Conservation (phyloP, 2,113 vertebrate genomes). For the Xiphias gladius region DNA sequence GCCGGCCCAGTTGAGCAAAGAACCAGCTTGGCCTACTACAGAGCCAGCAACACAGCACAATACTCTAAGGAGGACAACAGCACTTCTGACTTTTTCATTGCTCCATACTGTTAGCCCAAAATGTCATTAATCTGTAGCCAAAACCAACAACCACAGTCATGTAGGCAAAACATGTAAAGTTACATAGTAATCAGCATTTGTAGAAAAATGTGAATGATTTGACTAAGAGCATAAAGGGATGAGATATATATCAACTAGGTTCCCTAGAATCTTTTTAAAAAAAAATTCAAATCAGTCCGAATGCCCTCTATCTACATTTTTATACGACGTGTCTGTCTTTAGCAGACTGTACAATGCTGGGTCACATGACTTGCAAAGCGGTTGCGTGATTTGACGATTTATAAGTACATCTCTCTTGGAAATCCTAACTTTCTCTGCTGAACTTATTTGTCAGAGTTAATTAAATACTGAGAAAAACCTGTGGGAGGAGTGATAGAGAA, state of each 20-base stretch:
- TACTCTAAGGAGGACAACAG: neutral
- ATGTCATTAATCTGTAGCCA: neutral
- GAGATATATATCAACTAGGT: neutral
- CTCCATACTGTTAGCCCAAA: neutral
- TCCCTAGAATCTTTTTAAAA: neutral
- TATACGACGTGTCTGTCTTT: neutral
- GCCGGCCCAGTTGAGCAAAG: conserved; percentile 21
- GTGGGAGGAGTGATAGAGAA: conserved; percentile 30
- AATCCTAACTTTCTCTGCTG: conserved; percentile 24
- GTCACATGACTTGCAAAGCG: conserved; percentile 8
- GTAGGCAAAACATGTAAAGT: neutral
- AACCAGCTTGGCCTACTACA: conserved; percentile 16
- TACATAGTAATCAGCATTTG: neutral
- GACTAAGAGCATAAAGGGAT: neutral
- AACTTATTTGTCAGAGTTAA: conserved; percentile 50
- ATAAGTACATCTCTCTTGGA: conserved; percentile 22
- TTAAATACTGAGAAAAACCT: conserved; percentile 22
- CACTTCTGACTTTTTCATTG: conserved; percentile 1
- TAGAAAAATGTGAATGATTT: neutral
- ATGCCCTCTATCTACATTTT: neutral
- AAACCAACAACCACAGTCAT: neutral
- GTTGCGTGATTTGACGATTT: neutral
- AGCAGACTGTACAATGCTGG: neutral
- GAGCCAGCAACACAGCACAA: neutral
- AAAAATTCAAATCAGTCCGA: neutral